Conservation (phyloP, 1,140 invertebrate genomes). For the Ooceraea biroi region DNA sequence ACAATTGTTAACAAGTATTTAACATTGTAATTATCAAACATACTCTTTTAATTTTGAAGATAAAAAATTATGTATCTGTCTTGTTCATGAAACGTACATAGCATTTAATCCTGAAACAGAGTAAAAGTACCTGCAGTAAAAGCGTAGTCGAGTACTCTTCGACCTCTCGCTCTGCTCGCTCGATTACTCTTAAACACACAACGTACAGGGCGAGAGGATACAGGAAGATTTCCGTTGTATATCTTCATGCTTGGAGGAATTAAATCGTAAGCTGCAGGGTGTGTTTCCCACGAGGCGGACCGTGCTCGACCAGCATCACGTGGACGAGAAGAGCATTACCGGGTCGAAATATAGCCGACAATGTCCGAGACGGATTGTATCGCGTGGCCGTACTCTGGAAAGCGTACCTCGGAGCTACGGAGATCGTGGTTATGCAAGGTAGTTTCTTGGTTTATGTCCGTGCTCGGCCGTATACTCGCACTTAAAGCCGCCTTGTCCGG, state of each 20-base stretch:
- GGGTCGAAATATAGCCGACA: constrained; percentile 34
- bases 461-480: constrained; percentile 54
- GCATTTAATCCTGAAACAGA: background rate
- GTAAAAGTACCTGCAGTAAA: no score
- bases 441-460: constrained; percentile 71
- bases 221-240: background rate
- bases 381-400: constrained; percentile 17
- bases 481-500: constrained; percentile 59
- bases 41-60: no score
- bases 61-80: no score
- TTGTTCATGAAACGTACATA: no score
- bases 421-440: constrained; percentile 72
- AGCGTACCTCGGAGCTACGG: constrained; percentile 24
- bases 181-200: background rate
- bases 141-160: background rate
- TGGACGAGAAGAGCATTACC: constrained; percentile 16
- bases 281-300: constrained; percentile 11
- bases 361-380: constrained; percentile 35
- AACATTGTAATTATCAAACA: no score
- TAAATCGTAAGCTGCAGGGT: constrained; percentile 1
- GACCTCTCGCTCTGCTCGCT: background rate
- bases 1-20: no score
- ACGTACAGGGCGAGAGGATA: background rate
- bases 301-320: background rate
- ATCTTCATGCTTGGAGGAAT: background rate